Percentiles rank a stretch among this genome's conserved stretches.
These are phyloP conservation scores for Scaptomyza tumidula DNA, from an alignment of 2,888 invertebrate species.

Conservation along the genomic window DNA sequence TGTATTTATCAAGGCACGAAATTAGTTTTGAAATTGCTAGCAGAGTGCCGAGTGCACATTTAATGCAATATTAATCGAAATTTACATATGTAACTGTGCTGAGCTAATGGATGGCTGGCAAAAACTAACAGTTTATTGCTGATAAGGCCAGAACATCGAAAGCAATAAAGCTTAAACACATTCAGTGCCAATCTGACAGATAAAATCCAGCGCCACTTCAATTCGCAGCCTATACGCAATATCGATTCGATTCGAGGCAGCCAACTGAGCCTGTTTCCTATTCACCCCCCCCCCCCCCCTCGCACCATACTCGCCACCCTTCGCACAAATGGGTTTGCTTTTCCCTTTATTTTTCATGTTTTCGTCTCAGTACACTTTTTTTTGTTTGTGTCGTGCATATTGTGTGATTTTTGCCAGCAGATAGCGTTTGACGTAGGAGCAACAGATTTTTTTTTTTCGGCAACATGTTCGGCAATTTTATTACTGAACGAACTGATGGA, in stretches of 20 bases:
- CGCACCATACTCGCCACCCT: too few species aligned
- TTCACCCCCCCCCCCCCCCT: too few species aligned
- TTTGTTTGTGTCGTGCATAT: slow-evolving; percentile 24
- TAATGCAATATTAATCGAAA: slow-evolving; percentile 21
- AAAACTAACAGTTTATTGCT: slow-evolving; percentile 67
- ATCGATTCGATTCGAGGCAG: slow-evolving; percentile 66
- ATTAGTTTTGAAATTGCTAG: slow-evolving; percentile 36
- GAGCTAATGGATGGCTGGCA: slow-evolving; percentile 35
- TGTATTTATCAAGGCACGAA: slow-evolving; percentile 20
- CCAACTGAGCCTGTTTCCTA: too few species aligned
- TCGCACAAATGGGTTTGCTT: slow-evolving; percentile 18
- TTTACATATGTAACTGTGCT: slow-evolving; percentile 35
- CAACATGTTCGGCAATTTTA: slow-evolving; percentile 67
- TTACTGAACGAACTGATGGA: slow-evolving; percentile 50
- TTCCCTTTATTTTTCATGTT: slow-evolving; percentile 25
- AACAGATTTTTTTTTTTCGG: slow-evolving; percentile 66
- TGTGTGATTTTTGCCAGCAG: slow-evolving; percentile 65
- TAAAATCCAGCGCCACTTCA: slow-evolving; percentile 47
- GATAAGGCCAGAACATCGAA: slow-evolving; percentile 71
- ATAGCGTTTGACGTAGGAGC: slow-evolving; percentile 78
- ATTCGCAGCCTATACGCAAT: slow-evolving; percentile 67
- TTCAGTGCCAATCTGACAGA: slow-evolving; percentile 46
- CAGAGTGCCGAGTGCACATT: not conserved
- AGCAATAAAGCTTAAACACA: slow-evolving; percentile 65
- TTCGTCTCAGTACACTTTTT: slow-evolving; percentile 3